phyloP scores from a whole-genome alignment of 2,888 invertebrate species.

The Nysson spinosus region DNA sequence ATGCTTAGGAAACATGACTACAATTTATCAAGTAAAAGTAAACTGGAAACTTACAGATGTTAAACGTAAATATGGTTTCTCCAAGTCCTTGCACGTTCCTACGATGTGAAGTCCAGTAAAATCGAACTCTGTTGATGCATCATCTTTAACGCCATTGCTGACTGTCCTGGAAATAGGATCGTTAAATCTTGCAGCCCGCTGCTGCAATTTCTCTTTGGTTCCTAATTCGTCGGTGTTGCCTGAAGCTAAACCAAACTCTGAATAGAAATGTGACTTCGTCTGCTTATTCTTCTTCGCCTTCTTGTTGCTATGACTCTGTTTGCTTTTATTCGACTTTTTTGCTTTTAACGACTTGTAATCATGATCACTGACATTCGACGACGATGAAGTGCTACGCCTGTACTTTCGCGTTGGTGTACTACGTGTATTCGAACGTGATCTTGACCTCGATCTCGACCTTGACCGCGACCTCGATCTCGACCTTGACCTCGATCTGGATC shows the following conservation, averaged over 20 bases:
- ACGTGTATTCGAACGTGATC: conserved; percentile 73
- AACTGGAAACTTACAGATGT: conserved; percentile 81
- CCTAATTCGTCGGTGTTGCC: conserved; percentile 83
- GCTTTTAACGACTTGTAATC: conserved; percentile 69
- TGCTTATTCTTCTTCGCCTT: conserved; percentile 81
- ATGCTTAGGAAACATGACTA: background rate
- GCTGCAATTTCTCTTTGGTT: conserved; percentile 88
- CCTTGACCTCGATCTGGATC: conserved; percentile 57
- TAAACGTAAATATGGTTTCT: conserved; percentile 96
- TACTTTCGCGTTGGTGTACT: conserved; percentile 72
- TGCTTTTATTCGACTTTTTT: conserved; percentile 67
- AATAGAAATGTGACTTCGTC: conserved; percentile 80
- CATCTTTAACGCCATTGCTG: conserved; percentile 78
- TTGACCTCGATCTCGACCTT: conserved; percentile 64
- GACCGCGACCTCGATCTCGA: conserved; percentile 71
- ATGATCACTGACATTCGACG: conserved; percentile 70
- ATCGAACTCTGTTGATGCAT: conserved; percentile 86
- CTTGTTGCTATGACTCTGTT: conserved; percentile 77
- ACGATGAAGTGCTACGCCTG: conserved; percentile 72
- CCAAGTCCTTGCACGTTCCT: conserved; percentile 95
- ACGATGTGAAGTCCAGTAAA: conserved; percentile 93
- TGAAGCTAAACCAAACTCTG: conserved; percentile 82
- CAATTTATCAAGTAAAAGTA: background rate
- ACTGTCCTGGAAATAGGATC: conserved; percentile 79
- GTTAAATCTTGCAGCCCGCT: conserved; percentile 93